Conservation (phyloP, 2,113 vertebrate genomes). For the Melanerpes formicivorus region DNA sequence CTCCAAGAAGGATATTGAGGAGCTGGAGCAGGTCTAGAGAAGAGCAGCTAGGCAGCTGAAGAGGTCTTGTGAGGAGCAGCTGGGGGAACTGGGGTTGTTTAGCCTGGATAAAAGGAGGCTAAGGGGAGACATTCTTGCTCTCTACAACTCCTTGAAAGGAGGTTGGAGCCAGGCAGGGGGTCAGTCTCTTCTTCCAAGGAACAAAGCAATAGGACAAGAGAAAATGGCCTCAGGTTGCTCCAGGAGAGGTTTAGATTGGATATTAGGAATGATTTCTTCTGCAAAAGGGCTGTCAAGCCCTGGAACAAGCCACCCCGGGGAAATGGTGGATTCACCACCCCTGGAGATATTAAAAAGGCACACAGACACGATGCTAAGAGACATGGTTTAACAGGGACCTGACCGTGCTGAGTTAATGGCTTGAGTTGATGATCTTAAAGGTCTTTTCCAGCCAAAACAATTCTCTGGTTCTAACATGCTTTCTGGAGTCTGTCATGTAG, state of each 20-base stretch:
- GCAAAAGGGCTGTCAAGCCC: neutral
- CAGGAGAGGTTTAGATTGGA: neutral
- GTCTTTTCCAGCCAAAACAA: neutral
- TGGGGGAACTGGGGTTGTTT: neutral
- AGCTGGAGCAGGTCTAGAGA: neutral
- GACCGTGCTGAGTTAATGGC: neutral
- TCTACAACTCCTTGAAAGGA: neutral
- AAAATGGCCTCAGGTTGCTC: neutral
- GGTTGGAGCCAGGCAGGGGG: neutral
- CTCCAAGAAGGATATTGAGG: neutral
- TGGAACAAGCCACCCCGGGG: neutral
- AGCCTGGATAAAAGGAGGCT: neutral
- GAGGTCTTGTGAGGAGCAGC: neutral
- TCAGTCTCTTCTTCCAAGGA: neutral
- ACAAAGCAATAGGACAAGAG: neutral
- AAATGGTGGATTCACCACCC: neutral
- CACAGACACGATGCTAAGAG: neutral
- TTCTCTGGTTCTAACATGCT: neutral
- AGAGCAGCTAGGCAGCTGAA: neutral
- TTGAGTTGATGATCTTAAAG: neutral
- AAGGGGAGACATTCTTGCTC: neutral
- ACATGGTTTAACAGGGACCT: neutral
- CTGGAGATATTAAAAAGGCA: neutral
- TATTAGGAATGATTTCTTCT: neutral
- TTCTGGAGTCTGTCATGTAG: accelerated